Conservation (phyloP, 2,888 invertebrate genomes). For the Rhynchonema sp. region DNA sequence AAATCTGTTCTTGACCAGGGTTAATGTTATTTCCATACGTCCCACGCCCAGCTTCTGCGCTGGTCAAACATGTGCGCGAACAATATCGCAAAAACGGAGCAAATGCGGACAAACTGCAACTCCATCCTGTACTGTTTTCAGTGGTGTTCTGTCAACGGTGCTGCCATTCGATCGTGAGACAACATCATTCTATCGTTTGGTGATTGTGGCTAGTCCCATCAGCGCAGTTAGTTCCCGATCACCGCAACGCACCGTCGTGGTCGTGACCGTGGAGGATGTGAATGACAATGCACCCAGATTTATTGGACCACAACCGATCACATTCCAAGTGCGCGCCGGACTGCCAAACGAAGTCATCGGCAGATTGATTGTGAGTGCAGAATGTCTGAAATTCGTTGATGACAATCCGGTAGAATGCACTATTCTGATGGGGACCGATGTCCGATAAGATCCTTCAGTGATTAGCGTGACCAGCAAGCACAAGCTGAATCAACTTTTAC, state of each 20-base stretch:
- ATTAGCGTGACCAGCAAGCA: no score
- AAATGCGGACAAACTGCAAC: no score
- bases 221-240: constrained; percentile 28
- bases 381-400: no score
- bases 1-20: no score
- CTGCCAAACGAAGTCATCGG: neutral
- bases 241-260: constrained; percentile 39
- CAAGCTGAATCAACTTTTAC: no score
- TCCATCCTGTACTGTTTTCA: constrained; percentile 27
- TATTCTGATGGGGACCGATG: no score
- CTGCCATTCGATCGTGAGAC: constrained; percentile 68
- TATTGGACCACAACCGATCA: constrained; percentile 40
- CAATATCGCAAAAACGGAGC: no score
- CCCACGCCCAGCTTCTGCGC: no score
- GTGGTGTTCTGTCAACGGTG: constrained; percentile 74
- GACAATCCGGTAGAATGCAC: no score
- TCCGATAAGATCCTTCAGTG: no score
- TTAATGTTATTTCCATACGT: no score
- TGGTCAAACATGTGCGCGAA: no score
- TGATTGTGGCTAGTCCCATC: constrained; percentile 68
- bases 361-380: neutral
- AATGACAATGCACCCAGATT: constrained; percentile 90
- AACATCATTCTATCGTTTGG: constrained; percentile 59
- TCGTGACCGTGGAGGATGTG: constrained; percentile 79
- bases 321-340: constrained; percentile 14